Evolutionary conservation across 1,140 invertebrate species (phyloP).

Genomic region (Bilobella aurantiaca): DNA sequence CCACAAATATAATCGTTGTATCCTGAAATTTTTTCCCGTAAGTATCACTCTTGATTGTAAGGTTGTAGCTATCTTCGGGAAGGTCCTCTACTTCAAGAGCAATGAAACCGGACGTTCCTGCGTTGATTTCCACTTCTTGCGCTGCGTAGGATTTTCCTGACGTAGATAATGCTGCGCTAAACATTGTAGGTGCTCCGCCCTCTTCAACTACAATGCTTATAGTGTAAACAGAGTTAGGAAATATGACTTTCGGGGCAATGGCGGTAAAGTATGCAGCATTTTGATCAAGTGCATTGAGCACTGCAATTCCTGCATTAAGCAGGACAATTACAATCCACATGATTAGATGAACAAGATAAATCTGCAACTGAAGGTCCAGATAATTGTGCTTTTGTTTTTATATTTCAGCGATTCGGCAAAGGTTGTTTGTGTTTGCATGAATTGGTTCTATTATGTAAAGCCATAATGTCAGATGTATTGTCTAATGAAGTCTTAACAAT

Average conservation of each 20-base stretch:
- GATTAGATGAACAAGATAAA: too few species aligned
- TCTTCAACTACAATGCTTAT: background rate
- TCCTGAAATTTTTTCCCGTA: constrained; percentile 1
- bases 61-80: background rate
- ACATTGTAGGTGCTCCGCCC: background rate
- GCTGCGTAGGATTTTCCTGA: background rate
- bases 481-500: too few species aligned
- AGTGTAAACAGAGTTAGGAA: background rate
- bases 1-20: background rate
- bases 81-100: background rate
- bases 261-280: background rate
- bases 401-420: too few species aligned
- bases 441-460: too few species aligned
- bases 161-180: background rate
- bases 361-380: too few species aligned
- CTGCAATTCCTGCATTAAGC: too few species aligned
- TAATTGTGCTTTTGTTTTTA: too few species aligned
- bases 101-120: background rate
- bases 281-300: too few species aligned
- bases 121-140: background rate
- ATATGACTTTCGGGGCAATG: background rate
- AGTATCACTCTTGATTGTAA: background rate
- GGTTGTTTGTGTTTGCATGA: too few species aligned
- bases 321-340: too few species aligned
- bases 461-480: too few species aligned